Evolutionary conservation across 2,113 vertebrate genomes (phyloP).

Genomic region (Oryzias celebensis): DNA sequence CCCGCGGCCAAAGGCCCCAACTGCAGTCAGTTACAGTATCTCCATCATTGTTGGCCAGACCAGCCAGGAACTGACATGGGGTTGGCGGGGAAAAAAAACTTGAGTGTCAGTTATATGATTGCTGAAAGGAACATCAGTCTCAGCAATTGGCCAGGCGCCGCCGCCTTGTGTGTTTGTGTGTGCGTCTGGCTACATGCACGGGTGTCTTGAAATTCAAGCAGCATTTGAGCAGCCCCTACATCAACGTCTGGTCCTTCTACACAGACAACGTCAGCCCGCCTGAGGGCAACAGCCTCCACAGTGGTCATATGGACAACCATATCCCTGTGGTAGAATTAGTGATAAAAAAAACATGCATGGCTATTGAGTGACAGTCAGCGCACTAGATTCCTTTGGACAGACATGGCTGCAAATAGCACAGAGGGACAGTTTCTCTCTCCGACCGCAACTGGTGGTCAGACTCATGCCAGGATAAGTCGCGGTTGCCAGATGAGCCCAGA

Average conservation of each 20-base stretch:
- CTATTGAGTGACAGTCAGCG: slow-evolving; percentile 75
- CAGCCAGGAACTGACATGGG: slow-evolving; percentile 72
- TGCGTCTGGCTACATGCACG: background rate
- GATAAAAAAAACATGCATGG: slow-evolving; percentile 70
- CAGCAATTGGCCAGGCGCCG: slow-evolving; percentile 63
- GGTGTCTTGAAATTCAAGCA: slow-evolving; percentile 69
- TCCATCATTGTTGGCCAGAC: slow-evolving; percentile 63
- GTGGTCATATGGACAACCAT: slow-evolving; percentile 80
- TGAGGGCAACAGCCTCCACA: slow-evolving; percentile 73
- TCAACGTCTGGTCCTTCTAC: slow-evolving; percentile 76
- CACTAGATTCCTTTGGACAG: slow-evolving; percentile 79
- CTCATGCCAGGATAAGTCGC: slow-evolving; percentile 64
- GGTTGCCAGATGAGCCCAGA: slow-evolving; percentile 73
- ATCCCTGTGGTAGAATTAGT: slow-evolving; percentile 79
- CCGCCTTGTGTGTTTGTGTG: slow-evolving; percentile 45
- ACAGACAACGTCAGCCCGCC: slow-evolving; percentile 79
- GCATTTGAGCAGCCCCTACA: slow-evolving; percentile 77
- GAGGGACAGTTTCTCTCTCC: slow-evolving; percentile 65
- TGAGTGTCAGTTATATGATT: slow-evolving; percentile 73
- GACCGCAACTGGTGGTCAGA: slow-evolving; percentile 74
- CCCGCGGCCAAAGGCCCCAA: slow-evolving; percentile 62
- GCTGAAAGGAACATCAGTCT: slow-evolving; percentile 77
- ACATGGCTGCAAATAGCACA: slow-evolving; percentile 76
- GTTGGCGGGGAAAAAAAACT: slow-evolving; percentile 63
- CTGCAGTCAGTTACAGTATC: slow-evolving; percentile 65